A percentile compares a stretch with the other conserved stretches of the same genome.
phyloP scores from a whole-genome alignment of 1,140 invertebrate genomes.

The Bombus pyrosoma region DNA sequence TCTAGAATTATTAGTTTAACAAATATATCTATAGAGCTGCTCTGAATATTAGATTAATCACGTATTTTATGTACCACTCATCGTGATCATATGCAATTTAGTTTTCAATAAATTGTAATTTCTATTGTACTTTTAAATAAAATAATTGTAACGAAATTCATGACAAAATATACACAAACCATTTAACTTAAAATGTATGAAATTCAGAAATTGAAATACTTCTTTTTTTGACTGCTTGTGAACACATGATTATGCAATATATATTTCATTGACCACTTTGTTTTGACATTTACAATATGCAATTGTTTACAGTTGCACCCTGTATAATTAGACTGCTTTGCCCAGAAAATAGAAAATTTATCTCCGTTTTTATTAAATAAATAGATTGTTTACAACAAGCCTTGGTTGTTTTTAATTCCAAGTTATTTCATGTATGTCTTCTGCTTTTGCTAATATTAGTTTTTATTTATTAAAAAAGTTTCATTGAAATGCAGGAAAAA shows the following conservation, averaged over 20 bases:
- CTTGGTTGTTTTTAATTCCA: conserved; percentile 7
- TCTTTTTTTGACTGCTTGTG: conserved; percentile 22
- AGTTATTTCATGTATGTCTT: conserved; percentile 41
- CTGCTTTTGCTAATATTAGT: conserved; percentile 24
- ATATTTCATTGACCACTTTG: conserved; percentile 43
- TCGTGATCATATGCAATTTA: conserved; percentile 4
- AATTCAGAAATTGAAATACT: conserved; percentile 4
- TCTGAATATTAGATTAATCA: conserved; percentile 14
- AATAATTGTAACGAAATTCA: conserved; percentile 13
- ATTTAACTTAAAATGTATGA: background rate
- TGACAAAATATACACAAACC: conserved; percentile 1
- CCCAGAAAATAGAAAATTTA: conserved; percentile 56
- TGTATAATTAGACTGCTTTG: conserved; percentile 37
- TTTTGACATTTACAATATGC: conserved; percentile 38
- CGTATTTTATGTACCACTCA: conserved; percentile 11
- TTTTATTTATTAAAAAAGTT: conserved; percentile 67
- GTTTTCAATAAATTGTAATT: conserved; percentile 10
- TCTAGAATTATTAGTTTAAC: conserved; percentile 39
- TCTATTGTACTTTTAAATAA: background rate
- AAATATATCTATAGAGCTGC: conserved; percentile 40
- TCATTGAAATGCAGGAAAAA: conserved; percentile 83
- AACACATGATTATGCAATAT: conserved; percentile 52
- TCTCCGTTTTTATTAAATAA: conserved; percentile 52
- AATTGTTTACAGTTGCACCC: conserved; percentile 44
- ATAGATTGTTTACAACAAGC: conserved; percentile 23